Percentiles rank a stretch among this genome's conserved stretches.
Conservation (phyloP, 2,113 vertebrate genomes). For the Paraplagusia blochii region DNA sequence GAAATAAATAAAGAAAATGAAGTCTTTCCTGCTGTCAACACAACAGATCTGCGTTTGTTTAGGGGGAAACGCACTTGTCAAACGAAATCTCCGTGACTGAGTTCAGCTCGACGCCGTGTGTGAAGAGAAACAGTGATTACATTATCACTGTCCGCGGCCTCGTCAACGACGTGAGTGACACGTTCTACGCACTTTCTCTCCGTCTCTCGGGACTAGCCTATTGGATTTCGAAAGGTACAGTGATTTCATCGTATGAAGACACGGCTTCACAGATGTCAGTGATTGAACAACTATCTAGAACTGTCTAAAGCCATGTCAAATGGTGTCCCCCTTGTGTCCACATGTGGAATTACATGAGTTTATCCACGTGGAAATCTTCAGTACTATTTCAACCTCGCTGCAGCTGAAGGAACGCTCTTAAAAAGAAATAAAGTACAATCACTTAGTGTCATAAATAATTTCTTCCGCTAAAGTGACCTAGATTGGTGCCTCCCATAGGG, state of each 20-base stretch:
- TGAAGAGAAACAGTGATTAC: slow-evolving; percentile 33
- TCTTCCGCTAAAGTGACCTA: too few species aligned
- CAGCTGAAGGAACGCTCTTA: too few species aligned
- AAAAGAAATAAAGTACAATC: too few species aligned
- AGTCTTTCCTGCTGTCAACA: slow-evolving; percentile 6
- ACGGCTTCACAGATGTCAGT: too few species aligned
- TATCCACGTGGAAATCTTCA: too few species aligned
- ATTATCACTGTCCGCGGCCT: slow-evolving; percentile 46
- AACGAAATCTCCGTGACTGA: slow-evolving; percentile 6
- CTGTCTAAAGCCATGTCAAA: too few species aligned
- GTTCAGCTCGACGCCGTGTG: not conserved
- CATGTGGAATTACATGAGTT: too few species aligned
- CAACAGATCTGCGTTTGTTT: not conserved
- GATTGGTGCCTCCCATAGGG: too few species aligned
- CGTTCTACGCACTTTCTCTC: slow-evolving; percentile 26
- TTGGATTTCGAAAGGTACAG: slow-evolving; percentile 22
- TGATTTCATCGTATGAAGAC: slow-evolving; percentile 11
- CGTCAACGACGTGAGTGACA: slow-evolving; percentile 30
- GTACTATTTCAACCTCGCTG: too few species aligned
- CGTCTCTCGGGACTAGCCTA: slow-evolving; percentile 33
- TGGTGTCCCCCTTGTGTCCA: too few species aligned
- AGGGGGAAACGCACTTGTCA: slow-evolving; percentile 12
- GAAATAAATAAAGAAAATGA: slow-evolving; percentile 5
- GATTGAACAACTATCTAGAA: too few species aligned
- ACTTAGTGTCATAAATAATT: too few species aligned